These are phyloP conservation scores for Trilocha varians DNA, from an alignment of 2,888 invertebrate species.

Conservation along the genomic window DNA sequence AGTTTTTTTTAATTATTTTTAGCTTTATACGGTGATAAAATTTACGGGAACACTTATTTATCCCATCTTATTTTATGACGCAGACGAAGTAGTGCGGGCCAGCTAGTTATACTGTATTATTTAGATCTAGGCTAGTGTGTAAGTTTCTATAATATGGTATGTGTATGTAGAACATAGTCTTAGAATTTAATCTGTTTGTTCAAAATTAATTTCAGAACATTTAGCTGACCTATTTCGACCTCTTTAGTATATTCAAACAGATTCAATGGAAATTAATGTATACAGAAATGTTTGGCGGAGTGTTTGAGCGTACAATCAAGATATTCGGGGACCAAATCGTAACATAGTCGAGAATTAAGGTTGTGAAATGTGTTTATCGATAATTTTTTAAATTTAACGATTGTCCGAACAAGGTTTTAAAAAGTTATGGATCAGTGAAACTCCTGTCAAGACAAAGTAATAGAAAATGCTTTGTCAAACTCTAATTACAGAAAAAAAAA, in stretches of 20 bases:
- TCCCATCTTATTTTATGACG: too few species aligned
- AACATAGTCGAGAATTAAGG: conserved; percentile 36
- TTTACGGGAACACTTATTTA: too few species aligned
- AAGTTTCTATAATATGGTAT: too few species aligned
- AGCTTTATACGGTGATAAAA: too few species aligned
- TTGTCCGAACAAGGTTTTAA: background rate
- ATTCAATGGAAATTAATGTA: conserved; percentile 28
- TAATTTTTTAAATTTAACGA: conserved; percentile 3
- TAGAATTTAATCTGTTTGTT: background rate
- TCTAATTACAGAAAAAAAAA: too few species aligned
- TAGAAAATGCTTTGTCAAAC: too few species aligned
- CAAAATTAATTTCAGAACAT: background rate
- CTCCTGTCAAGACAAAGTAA: too few species aligned
- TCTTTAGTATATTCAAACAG: conserved; percentile 3
- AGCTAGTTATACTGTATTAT: too few species aligned
- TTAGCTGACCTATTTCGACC: background rate
- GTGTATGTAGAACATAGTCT: background rate
- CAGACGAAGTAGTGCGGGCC: too few species aligned
- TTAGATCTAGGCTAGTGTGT: too few species aligned
- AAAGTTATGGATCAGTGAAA: too few species aligned
- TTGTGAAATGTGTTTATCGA: conserved; percentile 17
- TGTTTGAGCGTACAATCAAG: conserved; percentile 53
- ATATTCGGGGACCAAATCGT: conserved; percentile 41
- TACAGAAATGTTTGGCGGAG: conserved; percentile 29
- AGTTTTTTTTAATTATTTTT: too few species aligned